Evolutionary conservation across 2,888 invertebrate species (phyloP).

Genomic region (Dascillus cervinus): DNA sequence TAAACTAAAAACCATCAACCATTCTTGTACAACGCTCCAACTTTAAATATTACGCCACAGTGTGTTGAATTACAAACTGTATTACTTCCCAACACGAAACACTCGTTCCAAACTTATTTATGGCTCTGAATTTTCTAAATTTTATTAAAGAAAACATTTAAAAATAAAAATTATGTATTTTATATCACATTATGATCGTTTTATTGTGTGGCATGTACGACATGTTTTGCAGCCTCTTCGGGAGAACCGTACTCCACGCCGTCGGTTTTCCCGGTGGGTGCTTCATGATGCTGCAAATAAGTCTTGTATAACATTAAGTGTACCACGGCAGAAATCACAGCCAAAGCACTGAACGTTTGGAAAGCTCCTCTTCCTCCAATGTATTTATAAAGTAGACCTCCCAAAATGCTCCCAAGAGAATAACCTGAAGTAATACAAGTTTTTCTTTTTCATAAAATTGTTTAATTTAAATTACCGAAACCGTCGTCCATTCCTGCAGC

Average conservation of each 20-base stretch:
- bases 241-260: constrained; percentile 22
- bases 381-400: constrained; percentile 60
- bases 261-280: constrained; percentile 14
- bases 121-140: no score
- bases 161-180: no score
- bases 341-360: constrained; percentile 44
- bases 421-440: no score
- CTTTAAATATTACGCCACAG: constrained; percentile 29
- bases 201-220: no score
- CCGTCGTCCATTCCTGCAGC: constrained; percentile 87
- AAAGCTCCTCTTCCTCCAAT: constrained; percentile 54
- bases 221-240: constrained; percentile 23
- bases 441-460: no score
- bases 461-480: constrained; percentile 47
- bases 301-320: constrained; percentile 42
- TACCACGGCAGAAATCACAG: constrained; percentile 39
- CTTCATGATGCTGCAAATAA: constrained; percentile 26
- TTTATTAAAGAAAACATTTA: no score
- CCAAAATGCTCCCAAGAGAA: constrained; percentile 66
- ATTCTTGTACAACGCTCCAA: constrained; percentile 36
- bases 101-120: constrained; percentile 27
- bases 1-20: constrained; percentile 29
- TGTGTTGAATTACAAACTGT: constrained; percentile 30
- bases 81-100: constrained; percentile 26
- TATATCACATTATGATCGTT: no score